Evolutionary conservation across 2,113 vertebrate genomes (phyloP), one percentile per base, ranked within the genome.

Genomic region (Oreochromis tanganicae): DNA sequence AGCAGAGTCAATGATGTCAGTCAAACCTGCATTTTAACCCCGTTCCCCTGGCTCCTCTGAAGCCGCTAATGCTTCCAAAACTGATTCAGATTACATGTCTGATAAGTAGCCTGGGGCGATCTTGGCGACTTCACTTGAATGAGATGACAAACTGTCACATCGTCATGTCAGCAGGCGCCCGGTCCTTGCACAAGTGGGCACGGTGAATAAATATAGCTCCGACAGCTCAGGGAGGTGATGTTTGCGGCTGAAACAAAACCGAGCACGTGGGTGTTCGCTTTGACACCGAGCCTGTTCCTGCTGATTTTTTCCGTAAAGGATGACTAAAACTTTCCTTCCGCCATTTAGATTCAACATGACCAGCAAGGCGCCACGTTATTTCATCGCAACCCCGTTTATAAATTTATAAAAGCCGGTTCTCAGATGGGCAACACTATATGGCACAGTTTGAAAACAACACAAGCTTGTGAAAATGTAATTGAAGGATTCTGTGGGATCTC

Each of bases 381-480:
- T 59, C 29, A 78, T 38, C 9, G 61, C 34, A 24, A 5, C 34
- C 34, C 10, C 4, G 27, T 41, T 38, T 24, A 24, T 19, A 29
- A 52, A 66, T 84, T 56, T 75, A 29, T 14, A 21, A 32, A 68
- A 41, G 46, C 83, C 13, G 6, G 5, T 17, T 50, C 50, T 17
- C 32, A 57, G 5, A 57, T 9, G 4, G 21, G 6, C 48, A 6
- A 80, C 54, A 79, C 59, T 75, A 55, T 9, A 34, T 48, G 21
- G 66, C 36, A 29, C 16, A 80, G 75, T 84, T 86, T 78, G 38
- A 83, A 84, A 92, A 85, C 88, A 87, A 16, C 78, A 38, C 82
- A 19, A 13, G 21, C 4, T 3, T n/a, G 38, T 43, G 82, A 55
- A 43, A 32, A 12, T 17, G 36, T 7, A 32, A 17, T 4, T 27